Percentiles rank a stretch among this genome's conserved stretches.
Conservation (phyloP, 2,113 vertebrate species). For the Meles meles region DNA sequence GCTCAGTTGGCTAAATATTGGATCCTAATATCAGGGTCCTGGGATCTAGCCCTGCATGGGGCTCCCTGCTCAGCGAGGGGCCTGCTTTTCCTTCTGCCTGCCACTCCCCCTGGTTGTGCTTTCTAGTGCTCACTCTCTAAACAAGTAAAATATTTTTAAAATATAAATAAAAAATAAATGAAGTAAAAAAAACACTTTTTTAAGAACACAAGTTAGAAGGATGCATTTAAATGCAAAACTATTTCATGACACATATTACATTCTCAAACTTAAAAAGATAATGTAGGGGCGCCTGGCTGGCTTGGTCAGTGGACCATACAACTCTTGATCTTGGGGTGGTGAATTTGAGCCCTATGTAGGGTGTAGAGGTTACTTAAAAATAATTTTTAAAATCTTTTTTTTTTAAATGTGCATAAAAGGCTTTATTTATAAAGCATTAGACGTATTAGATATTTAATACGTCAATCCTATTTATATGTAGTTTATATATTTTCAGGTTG, state of each 20-base stretch:
- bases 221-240: not conserved
- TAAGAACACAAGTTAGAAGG: not conserved
- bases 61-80: not conserved
- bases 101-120: too few species aligned
- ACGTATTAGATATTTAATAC: not conserved
- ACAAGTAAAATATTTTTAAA: too few species aligned
- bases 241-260: not conserved
- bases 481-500: not conserved
- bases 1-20: not conserved
- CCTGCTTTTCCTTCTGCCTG: not conserved
- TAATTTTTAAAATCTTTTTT: not conserved
- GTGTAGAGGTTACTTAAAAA: not conserved
- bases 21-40: not conserved
- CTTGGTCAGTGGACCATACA: not conserved
- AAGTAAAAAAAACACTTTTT: not conserved
- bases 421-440: constrained; percentile 38
- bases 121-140: too few species aligned
- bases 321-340: not conserved
- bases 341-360: not conserved
- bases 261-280: not conserved
- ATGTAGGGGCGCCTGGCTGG: not conserved
- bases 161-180: not conserved
- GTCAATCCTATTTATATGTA: not conserved
- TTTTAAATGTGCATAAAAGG: not conserved
- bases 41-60: not conserved